Conservation (phyloP, 53 echinoderm and acorn worm genomes). For the Holothuria leucospilota region DNA sequence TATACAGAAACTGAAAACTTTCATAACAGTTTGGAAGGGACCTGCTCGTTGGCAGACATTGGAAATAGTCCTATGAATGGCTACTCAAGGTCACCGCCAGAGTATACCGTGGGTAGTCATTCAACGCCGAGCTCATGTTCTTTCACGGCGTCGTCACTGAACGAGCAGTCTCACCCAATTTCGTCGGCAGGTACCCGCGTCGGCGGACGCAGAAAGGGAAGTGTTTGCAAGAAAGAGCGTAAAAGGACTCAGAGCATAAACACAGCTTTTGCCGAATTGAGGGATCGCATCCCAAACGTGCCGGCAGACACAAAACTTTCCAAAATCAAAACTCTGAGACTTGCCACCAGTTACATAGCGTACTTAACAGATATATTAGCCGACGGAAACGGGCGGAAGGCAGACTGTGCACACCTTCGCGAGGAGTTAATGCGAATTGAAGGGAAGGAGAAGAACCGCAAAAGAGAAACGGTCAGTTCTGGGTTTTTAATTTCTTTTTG, state of each 20-base stretch:
- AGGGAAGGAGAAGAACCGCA: constrained; percentile 66
- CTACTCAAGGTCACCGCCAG: constrained; percentile 28
- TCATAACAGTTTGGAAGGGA: constrained; percentile 15
- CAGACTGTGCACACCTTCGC: constrained; percentile 67
- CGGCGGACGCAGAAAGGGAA: constrained; percentile 68
- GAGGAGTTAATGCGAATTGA: constrained; percentile 77
- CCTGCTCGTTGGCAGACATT: constrained; percentile 28
- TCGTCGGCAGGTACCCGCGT: constrained; percentile 37
- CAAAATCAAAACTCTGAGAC: constrained; percentile 95
- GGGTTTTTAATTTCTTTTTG: neutral
- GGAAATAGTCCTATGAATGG: constrained; percentile 38
- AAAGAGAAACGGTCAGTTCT: constrained; percentile 75
- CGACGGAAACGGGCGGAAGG: constrained; percentile 61
- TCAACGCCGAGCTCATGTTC: constrained; percentile 30
- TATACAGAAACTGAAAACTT: constrained; percentile 32
- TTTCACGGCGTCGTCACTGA: constrained; percentile 15
- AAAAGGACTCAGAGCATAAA: constrained; percentile 97
- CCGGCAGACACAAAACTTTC: constrained; percentile 99
- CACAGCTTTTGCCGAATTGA: constrained; percentile 92
- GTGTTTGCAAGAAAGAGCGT: constrained; percentile 79
- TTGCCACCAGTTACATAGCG: constrained; percentile 97
- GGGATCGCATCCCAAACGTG: constrained; percentile 99
- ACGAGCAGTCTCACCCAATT: constrained; percentile 47
- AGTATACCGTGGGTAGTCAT: constrained; percentile 5
- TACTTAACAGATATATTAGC: constrained; percentile 90